Evolutionary conservation across 2,797 vertebrate genomes (phyloP), one percentile per base, ranked within the genome.

Genomic region (Callimico goeldii): DNA sequence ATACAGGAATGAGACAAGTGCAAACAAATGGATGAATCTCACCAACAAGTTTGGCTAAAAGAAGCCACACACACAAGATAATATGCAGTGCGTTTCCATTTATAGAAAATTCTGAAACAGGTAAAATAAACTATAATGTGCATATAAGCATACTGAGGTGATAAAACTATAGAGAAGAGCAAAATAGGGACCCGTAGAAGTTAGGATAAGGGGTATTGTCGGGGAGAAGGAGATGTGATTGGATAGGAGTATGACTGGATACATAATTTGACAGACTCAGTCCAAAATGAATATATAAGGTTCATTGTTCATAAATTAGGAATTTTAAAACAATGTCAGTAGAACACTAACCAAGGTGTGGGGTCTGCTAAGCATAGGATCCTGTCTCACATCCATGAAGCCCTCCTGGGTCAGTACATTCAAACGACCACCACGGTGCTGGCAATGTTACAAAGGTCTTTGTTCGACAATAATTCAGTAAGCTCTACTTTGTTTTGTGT

Each of bases 401-500:
- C 41, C 8, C 17, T 0, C n/a, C 41, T 5, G 7, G 24, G 15
- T n/a, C 26, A 13, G 33, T 6, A 1, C 19, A 12, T 43, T 4
- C 41, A 43, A 7, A 77, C 28, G 28, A 30, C 41, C 46, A 76
- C 61, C 61, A n/a, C 12, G 8, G 64, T 17, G 15, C 64, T 30
- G 20, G 12, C 17, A 30, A 24, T 30, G 77, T 58, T 28, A 50
- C 17, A 58, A 4, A 85, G 19, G 58, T 43, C 36, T 80, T 61
- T 33, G 36, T 86, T 80, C 70, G 70, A 48, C 13, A 75, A 36
- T 58, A 84, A 73, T 10, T 70, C 33, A 30, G 61, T 43, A 67
- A 80, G 11, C 17, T 57, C 33, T 36, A 26, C 19, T 84, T 77
- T 81, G 70, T 58, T 84, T 77, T 81, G 70, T 58, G 30, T n/a